Evolutionary conservation across 2,888 invertebrate species (phyloP), one percentile per base, ranked within the genome.

Genomic region (Saturnia pavonia): DNA sequence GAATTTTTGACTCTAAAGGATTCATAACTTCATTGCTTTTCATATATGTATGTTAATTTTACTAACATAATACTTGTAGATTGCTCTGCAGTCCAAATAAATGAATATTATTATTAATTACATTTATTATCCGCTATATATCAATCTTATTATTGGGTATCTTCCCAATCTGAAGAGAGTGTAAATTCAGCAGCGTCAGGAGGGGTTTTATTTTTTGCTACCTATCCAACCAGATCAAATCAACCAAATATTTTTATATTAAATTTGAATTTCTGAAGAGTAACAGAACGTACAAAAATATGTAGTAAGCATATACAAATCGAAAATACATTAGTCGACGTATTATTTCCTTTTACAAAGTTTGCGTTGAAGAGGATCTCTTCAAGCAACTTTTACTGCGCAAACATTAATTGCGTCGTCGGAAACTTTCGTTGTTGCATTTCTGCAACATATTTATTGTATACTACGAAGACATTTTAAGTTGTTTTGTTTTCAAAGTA

Each of bases 401-500:
- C 75, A 71, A 76, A 79, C 80, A 81, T 81, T 83, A 80, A 83
- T 83, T 83, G 78, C 77, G 45, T 43, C 67, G 69, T 69, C 69
- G 70, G 65, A 69, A 76, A 82, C 77, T 81, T 80, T 72, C 67
- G 65, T 74, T 71, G 65, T 74, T 71, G 75, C 70, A 57, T 70
- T 67, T 70, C 66, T 70, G 57, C 60, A 60, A 11, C 54, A 54
- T 43, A 25, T 70, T 66, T 67, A 67, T 67, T 70, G 42, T 54
- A 27, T 51, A 54, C 66, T 70, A 45, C 63, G 34, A 9, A 40
- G 67, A 25, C 25, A 54, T 22, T 43, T 69, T 40, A 19, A 34
- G 34, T 65, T 65, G 65, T 65, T 65, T 65, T 40, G 65, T 40
- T 40, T 60, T 42, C 11, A 25, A 66, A 42, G 51, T 67, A 70